A percentile compares a stretch with the other conserved stretches of the same genome.
Evolutionary conservation across 2,888 invertebrate genomes (phyloP).

Genomic region (Dicycla oo): DNA sequence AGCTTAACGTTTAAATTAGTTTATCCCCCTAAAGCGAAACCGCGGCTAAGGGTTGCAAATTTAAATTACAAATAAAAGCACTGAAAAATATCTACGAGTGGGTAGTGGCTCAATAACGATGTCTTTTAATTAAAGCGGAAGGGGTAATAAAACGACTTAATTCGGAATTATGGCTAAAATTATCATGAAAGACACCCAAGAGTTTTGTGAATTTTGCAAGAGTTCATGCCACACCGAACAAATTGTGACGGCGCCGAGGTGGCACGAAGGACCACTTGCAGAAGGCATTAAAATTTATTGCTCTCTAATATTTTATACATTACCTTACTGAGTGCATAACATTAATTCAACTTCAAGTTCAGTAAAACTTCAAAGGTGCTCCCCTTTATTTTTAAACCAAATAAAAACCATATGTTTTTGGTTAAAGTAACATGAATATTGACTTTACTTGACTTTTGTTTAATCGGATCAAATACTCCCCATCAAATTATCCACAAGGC

Average conservation of each 20-base stretch:
- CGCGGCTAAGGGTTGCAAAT: slow-evolving; percentile 88
- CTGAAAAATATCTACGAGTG: slow-evolving; percentile 89
- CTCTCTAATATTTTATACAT: slow-evolving; percentile 36
- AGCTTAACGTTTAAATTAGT: slow-evolving; percentile 90
- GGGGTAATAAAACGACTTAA: slow-evolving; percentile 88
- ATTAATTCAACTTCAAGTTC: background rate
- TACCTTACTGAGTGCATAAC: background rate
- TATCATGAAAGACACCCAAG: slow-evolving; percentile 71
- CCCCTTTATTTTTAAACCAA: slow-evolving; percentile 1
- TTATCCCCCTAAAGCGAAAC: slow-evolving; percentile 88
- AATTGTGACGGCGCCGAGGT: slow-evolving; percentile 63
- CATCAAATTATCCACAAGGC: slow-evolving; percentile 16
- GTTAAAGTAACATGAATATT: background rate
- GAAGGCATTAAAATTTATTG: slow-evolving; percentile 48
- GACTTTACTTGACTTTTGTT: background rate
- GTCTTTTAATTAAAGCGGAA: slow-evolving; percentile 89
- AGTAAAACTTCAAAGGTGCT: background rate
- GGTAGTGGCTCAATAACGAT: slow-evolving; percentile 89
- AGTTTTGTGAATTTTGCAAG: slow-evolving; percentile 71
- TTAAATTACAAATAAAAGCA: slow-evolving; percentile 91
- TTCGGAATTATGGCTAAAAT: slow-evolving; percentile 82
- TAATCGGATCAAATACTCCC: background rate
- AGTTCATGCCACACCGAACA: slow-evolving; percentile 66
- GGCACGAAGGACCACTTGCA: slow-evolving; percentile 41
- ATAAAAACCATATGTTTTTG: background rate